Evolutionary conservation across 2,797 vertebrate species (phyloP).

Genomic region (Oreonectes daqikongensis): DNA sequence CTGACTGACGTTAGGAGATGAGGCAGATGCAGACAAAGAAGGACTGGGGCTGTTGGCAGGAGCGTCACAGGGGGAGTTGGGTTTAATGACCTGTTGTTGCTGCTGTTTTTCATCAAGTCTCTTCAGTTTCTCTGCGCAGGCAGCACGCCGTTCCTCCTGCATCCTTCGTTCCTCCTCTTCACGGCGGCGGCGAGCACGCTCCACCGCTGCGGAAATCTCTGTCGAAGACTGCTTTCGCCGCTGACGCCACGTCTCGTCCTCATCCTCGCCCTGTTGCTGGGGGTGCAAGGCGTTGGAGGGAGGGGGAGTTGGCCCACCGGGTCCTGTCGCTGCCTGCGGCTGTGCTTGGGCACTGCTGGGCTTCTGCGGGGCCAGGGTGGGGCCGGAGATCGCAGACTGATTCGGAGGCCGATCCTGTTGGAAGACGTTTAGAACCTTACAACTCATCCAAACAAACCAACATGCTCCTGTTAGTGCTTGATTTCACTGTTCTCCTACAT

Average conservation of each 20-base stretch:
- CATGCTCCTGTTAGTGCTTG: constrained; percentile 13
- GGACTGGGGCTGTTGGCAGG: constrained; percentile 74
- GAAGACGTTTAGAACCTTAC: neutral
- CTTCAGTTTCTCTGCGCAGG: constrained; percentile 92
- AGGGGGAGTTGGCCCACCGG: constrained; percentile 66
- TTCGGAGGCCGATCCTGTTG: constrained; percentile 73
- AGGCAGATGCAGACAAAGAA: constrained; percentile 68
- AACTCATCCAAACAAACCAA: neutral
- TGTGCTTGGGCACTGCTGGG: constrained; percentile 63
- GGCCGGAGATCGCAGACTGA: constrained; percentile 59
- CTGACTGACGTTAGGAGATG: constrained; percentile 78
- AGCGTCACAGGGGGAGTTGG: constrained; percentile 71
- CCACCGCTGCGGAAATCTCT: constrained; percentile 89
- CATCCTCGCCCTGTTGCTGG: constrained; percentile 81
- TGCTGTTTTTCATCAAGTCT: constrained; percentile 91
- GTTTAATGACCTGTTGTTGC: constrained; percentile 69
- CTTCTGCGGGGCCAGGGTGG: constrained; percentile 64
- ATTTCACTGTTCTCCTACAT: constrained; percentile 39
- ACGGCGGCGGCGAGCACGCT: constrained; percentile 86
- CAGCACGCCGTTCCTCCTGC: constrained; percentile 91
- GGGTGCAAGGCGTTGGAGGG: constrained; percentile 63
- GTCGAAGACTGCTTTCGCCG: constrained; percentile 89
- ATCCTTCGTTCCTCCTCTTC: constrained; percentile 92
- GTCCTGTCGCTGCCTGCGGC: constrained; percentile 60
- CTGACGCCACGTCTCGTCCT: constrained; percentile 94